phyloP scores from a whole-genome alignment of 2,888 invertebrate species.

The Amphipoea oculea region DNA sequence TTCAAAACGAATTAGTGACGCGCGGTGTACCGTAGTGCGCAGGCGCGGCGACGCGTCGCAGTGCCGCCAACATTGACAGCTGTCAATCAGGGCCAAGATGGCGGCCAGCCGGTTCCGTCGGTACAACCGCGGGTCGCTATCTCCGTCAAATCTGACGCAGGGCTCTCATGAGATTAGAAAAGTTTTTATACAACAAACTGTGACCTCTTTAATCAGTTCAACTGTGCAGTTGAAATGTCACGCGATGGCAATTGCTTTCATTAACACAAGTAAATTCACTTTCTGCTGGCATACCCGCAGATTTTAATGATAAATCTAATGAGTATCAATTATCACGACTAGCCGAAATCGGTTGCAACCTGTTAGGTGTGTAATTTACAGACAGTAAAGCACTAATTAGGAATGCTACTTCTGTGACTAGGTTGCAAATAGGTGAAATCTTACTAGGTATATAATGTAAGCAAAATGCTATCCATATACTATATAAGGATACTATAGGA shows the following conservation, averaged over 20 bases:
- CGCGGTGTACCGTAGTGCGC: slow-evolving; percentile 76
- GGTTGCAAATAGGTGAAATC: neutral
- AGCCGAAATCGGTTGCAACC: slow-evolving; percentile 30
- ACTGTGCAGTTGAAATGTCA: slow-evolving; percentile 62
- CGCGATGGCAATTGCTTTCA: slow-evolving; percentile 58
- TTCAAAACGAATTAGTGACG: slow-evolving; percentile 82
- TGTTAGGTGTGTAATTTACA: slow-evolving; percentile 17
- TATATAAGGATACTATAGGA: too few species aligned
- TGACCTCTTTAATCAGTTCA: slow-evolving; percentile 66
- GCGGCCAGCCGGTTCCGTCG: slow-evolving; percentile 85
- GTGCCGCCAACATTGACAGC: slow-evolving; percentile 90
- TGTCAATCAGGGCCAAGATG: slow-evolving; percentile 90
- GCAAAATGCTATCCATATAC: too few species aligned
- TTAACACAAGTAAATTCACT: slow-evolving; percentile 53
- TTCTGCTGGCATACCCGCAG: slow-evolving; percentile 50
- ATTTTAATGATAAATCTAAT: slow-evolving; percentile 54
- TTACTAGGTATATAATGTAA: neutral
- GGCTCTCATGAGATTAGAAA: slow-evolving; percentile 72
- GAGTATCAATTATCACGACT: slow-evolving; percentile 60
- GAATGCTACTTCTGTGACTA: neutral
- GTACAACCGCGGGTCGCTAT: slow-evolving; percentile 75
- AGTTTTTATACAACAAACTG: slow-evolving; percentile 63
- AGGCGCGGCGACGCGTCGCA: slow-evolving; percentile 88
- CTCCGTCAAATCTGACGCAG: slow-evolving; percentile 79
- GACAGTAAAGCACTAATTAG: slow-evolving; percentile 26